Conservation (phyloP, 2,113 vertebrate species). For the Semnornis frantzii region DNA sequence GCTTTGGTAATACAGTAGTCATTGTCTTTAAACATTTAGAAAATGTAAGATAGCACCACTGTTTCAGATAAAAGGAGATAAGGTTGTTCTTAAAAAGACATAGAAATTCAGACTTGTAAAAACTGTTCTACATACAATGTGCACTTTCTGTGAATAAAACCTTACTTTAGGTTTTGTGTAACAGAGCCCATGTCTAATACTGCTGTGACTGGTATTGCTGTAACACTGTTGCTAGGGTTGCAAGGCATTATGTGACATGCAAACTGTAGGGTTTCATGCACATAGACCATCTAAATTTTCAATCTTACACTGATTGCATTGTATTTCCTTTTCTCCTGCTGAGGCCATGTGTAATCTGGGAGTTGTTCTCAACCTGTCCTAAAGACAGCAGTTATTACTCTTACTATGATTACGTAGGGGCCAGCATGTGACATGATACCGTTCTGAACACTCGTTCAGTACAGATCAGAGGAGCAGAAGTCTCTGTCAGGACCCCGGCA, state of each 20-base stretch:
- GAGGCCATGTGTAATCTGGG: background rate
- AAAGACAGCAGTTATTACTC: background rate
- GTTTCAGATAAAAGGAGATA: background rate
- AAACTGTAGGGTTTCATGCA: background rate
- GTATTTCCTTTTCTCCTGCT: background rate
- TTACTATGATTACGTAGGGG: background rate
- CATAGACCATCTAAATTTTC: background rate
- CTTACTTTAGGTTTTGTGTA: background rate
- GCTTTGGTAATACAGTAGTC: background rate
- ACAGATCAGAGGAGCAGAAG: background rate
- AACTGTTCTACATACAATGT: background rate
- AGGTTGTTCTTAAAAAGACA: background rate
- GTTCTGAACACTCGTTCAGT: background rate
- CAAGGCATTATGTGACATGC: background rate
- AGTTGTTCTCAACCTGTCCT: background rate
- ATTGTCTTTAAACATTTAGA: background rate
- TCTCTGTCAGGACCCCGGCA: background rate
- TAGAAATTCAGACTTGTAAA: background rate
- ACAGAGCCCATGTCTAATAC: background rate
- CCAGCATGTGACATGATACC: accelerated
- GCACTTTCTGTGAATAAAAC: background rate
- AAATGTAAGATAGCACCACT: background rate
- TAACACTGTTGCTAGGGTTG: background rate
- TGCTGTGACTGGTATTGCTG: background rate
- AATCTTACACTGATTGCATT: background rate